Conservation (phyloP, 2,113 vertebrate genomes). For the Colius striatus region DNA sequence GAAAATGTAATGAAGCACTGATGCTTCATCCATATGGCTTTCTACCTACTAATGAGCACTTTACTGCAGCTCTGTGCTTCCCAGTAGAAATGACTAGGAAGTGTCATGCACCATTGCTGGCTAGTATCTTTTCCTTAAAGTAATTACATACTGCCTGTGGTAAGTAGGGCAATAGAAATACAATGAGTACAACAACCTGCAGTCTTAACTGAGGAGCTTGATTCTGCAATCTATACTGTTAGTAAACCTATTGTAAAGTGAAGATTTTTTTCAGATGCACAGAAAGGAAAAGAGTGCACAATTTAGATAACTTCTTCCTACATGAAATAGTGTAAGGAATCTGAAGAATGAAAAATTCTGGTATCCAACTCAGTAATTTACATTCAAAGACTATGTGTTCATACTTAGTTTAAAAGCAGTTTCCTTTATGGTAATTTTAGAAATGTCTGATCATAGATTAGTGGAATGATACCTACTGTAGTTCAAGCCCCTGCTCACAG, state of each 20-base stretch:
- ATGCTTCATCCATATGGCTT: background rate
- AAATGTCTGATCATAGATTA: background rate
- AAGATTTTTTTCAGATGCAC: background rate
- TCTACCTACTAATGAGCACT: background rate
- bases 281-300: background rate
- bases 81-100: background rate
- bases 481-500: background rate
- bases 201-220: background rate
- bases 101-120: background rate
- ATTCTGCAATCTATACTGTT: background rate
- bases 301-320: background rate
- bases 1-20: background rate
- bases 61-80: background rate
- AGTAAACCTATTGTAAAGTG: background rate
- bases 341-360: background rate
- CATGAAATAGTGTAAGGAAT: background rate
- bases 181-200: background rate
- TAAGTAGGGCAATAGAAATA: background rate
- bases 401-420: background rate
- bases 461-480: background rate
- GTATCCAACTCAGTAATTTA: background rate
- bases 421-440: background rate
- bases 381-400: background rate
- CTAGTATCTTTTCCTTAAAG: background rate
- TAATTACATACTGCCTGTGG: background rate